Percentiles rank a stretch among this genome's conserved stretches.
These are phyloP conservation scores for Bryconaethiops microstoma DNA, from an alignment of 2,797 vertebrate species.

Conservation along the genomic window DNA sequence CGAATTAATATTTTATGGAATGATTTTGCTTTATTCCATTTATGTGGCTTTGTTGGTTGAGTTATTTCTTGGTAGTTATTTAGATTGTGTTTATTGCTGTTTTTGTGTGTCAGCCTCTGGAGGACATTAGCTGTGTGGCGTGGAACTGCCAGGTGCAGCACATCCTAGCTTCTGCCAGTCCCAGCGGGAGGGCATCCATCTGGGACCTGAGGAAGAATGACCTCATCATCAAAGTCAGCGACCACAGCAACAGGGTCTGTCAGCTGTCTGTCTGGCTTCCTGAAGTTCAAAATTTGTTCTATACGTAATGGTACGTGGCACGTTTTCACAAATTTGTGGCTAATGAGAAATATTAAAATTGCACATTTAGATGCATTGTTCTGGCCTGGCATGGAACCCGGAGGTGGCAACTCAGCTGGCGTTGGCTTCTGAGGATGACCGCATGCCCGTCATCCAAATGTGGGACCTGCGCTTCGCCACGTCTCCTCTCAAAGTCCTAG, in stretches of 20 bases:
- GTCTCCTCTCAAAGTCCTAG: conserved; percentile 93
- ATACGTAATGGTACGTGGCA: neutral
- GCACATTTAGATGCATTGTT: conserved; percentile 91
- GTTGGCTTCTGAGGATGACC: conserved; percentile 93
- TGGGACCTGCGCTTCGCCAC: conserved; percentile 98
- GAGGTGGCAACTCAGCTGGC: conserved; percentile 97
- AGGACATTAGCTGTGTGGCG: conserved; percentile 93
- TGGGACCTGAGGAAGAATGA: conserved; percentile 99
- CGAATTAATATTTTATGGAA: too few relatives aligned
- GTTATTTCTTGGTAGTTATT: neutral
- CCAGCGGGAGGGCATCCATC: conserved; percentile 90
- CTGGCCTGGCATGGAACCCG: conserved; percentile 95
- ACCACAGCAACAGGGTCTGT: conserved; percentile 95
- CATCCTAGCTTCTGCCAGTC: conserved; percentile 94
- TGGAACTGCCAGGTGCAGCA: conserved; percentile 99
- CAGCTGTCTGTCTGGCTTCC: neutral
- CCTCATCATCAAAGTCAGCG: conserved; percentile 98
- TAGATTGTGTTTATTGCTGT: conserved; percentile 23
- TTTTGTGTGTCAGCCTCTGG: conserved; percentile 78
- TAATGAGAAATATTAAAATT: neutral
- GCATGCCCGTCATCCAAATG: conserved; percentile 96
- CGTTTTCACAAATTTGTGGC: neutral
- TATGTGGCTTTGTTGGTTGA: too few relatives aligned
- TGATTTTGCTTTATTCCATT: too few relatives aligned
- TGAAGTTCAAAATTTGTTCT: neutral